Evolutionary conservation across 1,140 invertebrate species (phyloP).

Genomic region (Aphelenchoides avenae): DNA sequence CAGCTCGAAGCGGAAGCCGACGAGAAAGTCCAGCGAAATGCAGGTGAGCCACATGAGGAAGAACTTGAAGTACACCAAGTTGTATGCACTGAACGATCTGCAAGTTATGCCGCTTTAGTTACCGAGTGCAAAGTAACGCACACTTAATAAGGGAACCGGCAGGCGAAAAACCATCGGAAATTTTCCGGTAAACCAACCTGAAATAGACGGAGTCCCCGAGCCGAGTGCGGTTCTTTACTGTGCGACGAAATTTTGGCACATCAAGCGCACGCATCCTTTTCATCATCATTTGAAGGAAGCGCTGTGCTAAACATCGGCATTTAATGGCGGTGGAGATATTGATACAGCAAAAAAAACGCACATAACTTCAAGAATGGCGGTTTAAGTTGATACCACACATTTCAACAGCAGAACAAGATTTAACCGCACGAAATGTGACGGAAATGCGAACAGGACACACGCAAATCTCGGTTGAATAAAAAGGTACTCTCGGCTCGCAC

Average conservation of each 20-base stretch:
- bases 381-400: no score
- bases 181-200: conserved; percentile 24
- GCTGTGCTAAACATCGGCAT: no score
- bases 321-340: no score
- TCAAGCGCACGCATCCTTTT: conserved; percentile 42
- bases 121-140: neutral
- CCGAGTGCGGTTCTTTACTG: conserved; percentile 36
- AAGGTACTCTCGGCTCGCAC: no score
- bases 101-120: neutral
- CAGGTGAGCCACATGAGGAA: conserved; percentile 89
- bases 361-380: no score
- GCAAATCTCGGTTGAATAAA: no score
- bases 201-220: conserved; percentile 50
- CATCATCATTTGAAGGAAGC: conserved; percentile 45
- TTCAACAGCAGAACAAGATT: no score
- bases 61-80: conserved; percentile 90
- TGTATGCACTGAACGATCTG: conserved; percentile 69
- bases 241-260: conserved; percentile 46
- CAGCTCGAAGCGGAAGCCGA: conserved; percentile 98
- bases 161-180: conserved; percentile 10
- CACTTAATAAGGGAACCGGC: conserved; percentile 6
- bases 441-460: no score
- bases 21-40: conserved; percentile 88
- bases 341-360: no score
- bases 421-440: no score